phyloP scores from a whole-genome alignment of 1,140 invertebrate species.

The Bombus picipes region DNA sequence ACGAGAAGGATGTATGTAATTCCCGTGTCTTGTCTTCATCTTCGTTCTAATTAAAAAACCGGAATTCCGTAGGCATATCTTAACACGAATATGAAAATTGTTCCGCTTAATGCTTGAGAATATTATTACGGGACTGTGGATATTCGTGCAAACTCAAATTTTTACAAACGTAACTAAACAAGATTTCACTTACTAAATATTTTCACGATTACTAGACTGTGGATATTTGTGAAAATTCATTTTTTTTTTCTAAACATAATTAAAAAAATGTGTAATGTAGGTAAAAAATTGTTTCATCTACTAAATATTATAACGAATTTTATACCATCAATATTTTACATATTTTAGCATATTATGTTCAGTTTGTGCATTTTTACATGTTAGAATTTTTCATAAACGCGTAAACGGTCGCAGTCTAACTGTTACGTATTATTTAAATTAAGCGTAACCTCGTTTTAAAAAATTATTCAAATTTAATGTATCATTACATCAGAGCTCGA shows the following conservation, averaged over 20 bases:
- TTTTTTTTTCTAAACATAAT: not conserved
- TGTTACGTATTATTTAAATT: not conserved
- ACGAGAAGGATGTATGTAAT: conserved; percentile 53
- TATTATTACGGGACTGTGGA: not conserved
- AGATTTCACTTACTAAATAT: not conserved
- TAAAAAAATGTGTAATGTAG: no score
- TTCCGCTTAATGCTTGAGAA: conserved; percentile 38
- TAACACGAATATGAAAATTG: conserved; percentile 21
- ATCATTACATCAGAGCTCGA: not conserved
- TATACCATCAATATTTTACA: not conserved
- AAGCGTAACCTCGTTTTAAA: not conserved
- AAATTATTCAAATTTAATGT: no score
- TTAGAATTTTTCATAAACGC: no score
- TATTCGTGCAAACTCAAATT: not conserved
- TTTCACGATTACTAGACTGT: no score
- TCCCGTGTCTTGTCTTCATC: conserved; percentile 47
- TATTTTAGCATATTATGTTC: not conserved
- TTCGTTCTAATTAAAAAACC: conserved; percentile 57
- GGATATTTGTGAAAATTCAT: not conserved
- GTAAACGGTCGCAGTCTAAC: not conserved
- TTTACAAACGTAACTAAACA: not conserved
- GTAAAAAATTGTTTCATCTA: no score
- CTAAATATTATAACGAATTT: no score
- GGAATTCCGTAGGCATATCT: not conserved
- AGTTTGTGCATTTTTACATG: no score